Evolutionary conservation across 2,888 invertebrate species (phyloP), one percentile per base, ranked within the genome.

Genomic region (Eupithecia centaureata): DNA sequence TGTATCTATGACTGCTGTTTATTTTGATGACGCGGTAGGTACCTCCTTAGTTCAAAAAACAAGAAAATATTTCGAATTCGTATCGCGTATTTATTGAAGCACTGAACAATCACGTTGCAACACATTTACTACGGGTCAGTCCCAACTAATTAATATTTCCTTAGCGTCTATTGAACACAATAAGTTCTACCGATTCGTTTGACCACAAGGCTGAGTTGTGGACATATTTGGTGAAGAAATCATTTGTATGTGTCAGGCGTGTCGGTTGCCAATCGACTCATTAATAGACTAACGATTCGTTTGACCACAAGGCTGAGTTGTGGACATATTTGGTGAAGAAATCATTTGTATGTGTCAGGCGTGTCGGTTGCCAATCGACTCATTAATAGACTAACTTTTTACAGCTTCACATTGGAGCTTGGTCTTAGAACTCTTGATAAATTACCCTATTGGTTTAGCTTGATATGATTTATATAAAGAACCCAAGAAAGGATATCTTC

Each of bases 231-330:
- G 78, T 57, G 61, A 47, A 72, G 68, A 69, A 67, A 74, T 68
- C 25, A 32, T 78, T 76, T 73, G 74, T 77, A 75, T 79, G 82
- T 79, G 57, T 79, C 75, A 79, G 52, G 61, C 54, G 51, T 66
- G 68, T 13, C 54, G 15, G 42, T 65, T 63, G 42, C 67, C 71
- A 71, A 68, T 63, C 52, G 61, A 35, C 28, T 62, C 64, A 22
- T 56, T 27, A n/a, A n/a, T n/a, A n/a, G n/a, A n/a, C 47, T 75
- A 78, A 75, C 69, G 72, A 72, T 77, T 69, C 61, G 61, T 71
- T 61, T 60, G 67, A 59, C 74, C 61, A 63, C 85, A 85, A 86
- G 86, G 86, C 70, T 79, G 57, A 52, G 27, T 57, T 75, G 18
- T 15, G 18, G 18, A 82, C 82, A 67, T 79, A 65, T 82, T 77